A percentile compares a stretch with the other conserved stretches of the same genome.
These are phyloP conservation scores for Horisme vitalbata DNA, from an alignment of 2,888 invertebrate species.

Conservation along the genomic window DNA sequence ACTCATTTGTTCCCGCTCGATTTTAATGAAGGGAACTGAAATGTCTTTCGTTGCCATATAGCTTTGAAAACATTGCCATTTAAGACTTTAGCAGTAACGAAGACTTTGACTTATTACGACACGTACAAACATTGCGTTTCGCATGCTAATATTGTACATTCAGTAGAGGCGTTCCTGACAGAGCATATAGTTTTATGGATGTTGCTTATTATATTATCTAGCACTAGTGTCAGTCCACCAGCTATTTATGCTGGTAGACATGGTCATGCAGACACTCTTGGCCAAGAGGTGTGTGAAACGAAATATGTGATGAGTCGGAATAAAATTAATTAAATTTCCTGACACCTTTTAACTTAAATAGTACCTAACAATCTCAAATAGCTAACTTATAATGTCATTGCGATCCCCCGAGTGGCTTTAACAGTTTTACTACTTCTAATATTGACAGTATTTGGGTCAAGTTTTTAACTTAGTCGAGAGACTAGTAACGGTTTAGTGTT, in stretches of 20 bases:
- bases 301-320: no score
- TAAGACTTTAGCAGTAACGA: conserved; percentile 25
- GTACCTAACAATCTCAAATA: no score
- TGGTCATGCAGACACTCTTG: no score
- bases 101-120: conserved; percentile 26
- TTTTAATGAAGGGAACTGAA: conserved; percentile 33
- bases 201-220: no score
- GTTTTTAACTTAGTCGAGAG: conserved; percentile 28
- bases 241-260: no score
- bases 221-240: no score
- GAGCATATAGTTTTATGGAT: no score
- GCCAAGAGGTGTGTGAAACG: no score
- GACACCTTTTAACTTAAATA: no score
- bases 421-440: conserved; percentile 25
- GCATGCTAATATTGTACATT: conserved; percentile 25
- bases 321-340: no score
- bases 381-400: no score
- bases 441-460: conserved; percentile 29
- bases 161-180: conserved; percentile 1
- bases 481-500: conserved; percentile 28
- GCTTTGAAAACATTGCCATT: conserved; percentile 33
- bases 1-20: conserved; percentile 48
- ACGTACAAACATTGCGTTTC: conserved; percentile 26
- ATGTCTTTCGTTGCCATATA: conserved; percentile 19
- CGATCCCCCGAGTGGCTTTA: conserved; percentile 16